Conservation (phyloP, 2,888 invertebrate species). For the Dynastes grantii region DNA sequence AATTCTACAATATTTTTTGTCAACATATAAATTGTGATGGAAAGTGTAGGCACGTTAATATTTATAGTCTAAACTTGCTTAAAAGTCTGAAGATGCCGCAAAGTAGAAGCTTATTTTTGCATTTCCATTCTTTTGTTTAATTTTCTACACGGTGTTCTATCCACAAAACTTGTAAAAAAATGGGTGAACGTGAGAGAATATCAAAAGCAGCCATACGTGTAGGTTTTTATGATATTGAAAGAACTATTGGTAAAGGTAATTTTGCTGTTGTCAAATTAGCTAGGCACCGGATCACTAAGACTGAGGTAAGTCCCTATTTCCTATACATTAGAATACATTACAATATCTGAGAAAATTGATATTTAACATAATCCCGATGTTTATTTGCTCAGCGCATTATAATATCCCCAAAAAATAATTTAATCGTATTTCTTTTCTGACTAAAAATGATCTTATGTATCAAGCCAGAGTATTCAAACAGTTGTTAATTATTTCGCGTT, state of each 20-base stretch:
- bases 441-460: no score
- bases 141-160: background rate
- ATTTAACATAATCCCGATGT: no score
- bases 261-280: constrained; percentile 99
- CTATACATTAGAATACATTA: background rate
- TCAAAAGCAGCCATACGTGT: constrained; percentile 79
- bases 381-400: no score
- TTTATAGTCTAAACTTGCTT: constrained; percentile 1
- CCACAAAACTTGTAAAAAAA: constrained; percentile 52
- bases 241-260: constrained; percentile 98
- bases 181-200: constrained; percentile 69
- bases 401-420: no score
- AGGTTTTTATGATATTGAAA: constrained; percentile 98
- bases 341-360: background rate
- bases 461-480: no score
- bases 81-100: constrained; percentile 22
- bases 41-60: constrained; percentile 1
- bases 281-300: constrained; percentile 97
- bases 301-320: constrained; percentile 84
- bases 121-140: constrained; percentile 9
- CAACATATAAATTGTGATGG: constrained; percentile 33
- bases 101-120: constrained; percentile 15
- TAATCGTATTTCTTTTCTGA: no score
- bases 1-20: constrained; percentile 11
- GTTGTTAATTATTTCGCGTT: no score